Base-by-base conservation (phyloP, 2,888 invertebrate species). In the Ashinkailepas kermadecensis region DNA sequence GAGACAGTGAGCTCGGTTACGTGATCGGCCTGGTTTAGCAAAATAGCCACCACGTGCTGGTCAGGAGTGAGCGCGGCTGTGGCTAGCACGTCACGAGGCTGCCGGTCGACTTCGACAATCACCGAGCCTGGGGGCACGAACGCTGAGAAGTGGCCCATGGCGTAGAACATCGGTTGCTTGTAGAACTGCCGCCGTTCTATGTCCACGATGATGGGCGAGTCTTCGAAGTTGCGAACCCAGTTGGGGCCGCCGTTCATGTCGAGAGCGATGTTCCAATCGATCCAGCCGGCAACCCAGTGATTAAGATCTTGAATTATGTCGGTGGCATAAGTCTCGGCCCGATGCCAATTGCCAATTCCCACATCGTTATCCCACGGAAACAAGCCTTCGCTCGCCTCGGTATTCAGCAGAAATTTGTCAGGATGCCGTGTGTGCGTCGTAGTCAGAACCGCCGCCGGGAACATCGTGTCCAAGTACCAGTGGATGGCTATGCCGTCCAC, bases 101-200 rank as follows among this genome's bases (percentile, higher is more conserved):
- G 58, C 8, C 23, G 56, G 13, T 64, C 74, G 8, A 81, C 65
- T 8, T 81, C 80, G 56, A 84, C 79, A 59, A 84, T 21, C 13
- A 81, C 64, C 15, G 86, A 86, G 62, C 84, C 83, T 39, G 84
- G 84, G 21, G 84, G 83, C 57, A 87, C 83, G 82, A 86, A 87
- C 83, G 86, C 86, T 23, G 86, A 85, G 85, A 90, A 89, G 85
- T 90, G 90, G 0, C 89, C 90, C 85, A 91, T 84, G 0, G 88
- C 88, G 85, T 90, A 90, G 85, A 87, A 90, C 88, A 89, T 89
- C 4, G 90, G 90, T n/a, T n/a, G n/a, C n/a, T n/a, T n/a, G n/a
- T n/a, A n/a, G n/a, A n/a, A n/a, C n/a, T n/a, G n/a, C n/a, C n/a
- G n/a, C n/a, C n/a, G n/a, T n/a, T n/a, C n/a, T n/a, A n/a, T n/a